Conservation (phyloP, 1,140 invertebrate genomes). For the Stegodyphus mimosarum region DNA sequence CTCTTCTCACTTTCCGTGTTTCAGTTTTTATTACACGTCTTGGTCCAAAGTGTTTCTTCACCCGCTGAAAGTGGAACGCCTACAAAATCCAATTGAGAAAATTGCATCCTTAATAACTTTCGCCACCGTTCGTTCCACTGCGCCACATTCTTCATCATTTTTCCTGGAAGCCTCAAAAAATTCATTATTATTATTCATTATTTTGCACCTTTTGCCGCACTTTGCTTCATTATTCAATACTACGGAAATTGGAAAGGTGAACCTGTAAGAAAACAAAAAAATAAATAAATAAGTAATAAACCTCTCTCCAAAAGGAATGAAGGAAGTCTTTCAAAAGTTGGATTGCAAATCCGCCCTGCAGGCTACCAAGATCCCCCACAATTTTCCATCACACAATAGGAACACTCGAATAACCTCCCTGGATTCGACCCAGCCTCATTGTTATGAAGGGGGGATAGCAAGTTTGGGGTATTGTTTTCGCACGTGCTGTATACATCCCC, state of each 20-base stretch:
- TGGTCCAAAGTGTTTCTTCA: too few species aligned
- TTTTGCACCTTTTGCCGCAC: background rate
- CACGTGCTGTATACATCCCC: slow-evolving; percentile 7
- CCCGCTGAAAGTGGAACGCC: slow-evolving; percentile 3
- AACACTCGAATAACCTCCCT: slow-evolving; percentile 40
- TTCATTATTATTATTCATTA: slow-evolving; percentile 54
- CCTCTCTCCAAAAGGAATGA: background rate
- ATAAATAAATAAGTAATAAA: slow-evolving; percentile 44
- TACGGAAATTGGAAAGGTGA: background rate
- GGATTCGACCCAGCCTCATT: slow-evolving; percentile 20
- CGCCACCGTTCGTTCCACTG: background rate
- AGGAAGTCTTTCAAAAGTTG: slow-evolving; percentile 23
- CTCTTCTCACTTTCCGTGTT: too few species aligned
- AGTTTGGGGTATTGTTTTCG: slow-evolving; percentile 37
- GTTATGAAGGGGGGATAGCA: slow-evolving; percentile 1
- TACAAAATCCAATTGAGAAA: slow-evolving; percentile 49
- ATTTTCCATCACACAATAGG: slow-evolving; percentile 51
- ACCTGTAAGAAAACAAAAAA: background rate
- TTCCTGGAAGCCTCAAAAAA: slow-evolving; percentile 6
- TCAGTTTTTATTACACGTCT: too few species aligned
- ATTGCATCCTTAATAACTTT: slow-evolving; percentile 45
- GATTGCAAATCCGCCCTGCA: background rate
- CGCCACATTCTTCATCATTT: slow-evolving; percentile 1
- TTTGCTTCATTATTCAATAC: background rate
- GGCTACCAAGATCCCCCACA: background rate